Percentiles rank a stretch among this genome's conserved stretches.
These are phyloP conservation scores for Harpagifer antarcticus DNA, from an alignment of 2,797 vertebrate genomes.

Conservation along the genomic window DNA sequence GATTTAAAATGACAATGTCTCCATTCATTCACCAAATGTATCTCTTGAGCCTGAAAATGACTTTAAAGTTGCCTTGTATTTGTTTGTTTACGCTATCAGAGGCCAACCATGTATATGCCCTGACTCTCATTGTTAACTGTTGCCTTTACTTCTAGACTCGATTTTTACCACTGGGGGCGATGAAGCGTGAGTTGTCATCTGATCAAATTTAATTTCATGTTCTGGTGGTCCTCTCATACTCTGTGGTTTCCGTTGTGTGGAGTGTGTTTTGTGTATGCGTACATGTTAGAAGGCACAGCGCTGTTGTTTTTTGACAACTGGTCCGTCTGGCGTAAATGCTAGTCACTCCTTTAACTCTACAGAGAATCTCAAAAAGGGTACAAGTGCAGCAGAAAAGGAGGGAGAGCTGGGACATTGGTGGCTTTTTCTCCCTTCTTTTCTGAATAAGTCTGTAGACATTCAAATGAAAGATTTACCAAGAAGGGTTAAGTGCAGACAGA, in stretches of 20 bases:
- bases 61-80: conserved; percentile 51
- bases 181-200: conserved; percentile 40
- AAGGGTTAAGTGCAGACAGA: conserved; percentile 17
- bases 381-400: conserved; percentile 3
- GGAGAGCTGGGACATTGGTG: not conserved
- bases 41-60: conserved; percentile 31
- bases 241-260: not conserved
- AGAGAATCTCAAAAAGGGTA: not conserved
- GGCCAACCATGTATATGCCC: conserved; percentile 17
- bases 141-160: conserved; percentile 35
- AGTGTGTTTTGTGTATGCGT: not conserved
- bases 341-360: conserved; percentile 4
- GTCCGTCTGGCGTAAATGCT: conserved; percentile 22
- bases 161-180: conserved; percentile 27
- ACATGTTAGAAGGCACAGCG: conserved; percentile 22
- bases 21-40: conserved; percentile 53
- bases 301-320: conserved; percentile 2
- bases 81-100: conserved; percentile 42
- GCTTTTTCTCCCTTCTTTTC: not conserved
- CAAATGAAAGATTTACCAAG: conserved; percentile 12
- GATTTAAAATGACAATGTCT: conserved; percentile 32
- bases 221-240: conserved; percentile 25
- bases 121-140: conserved; percentile 33
- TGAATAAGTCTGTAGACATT: not conserved
- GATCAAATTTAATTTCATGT: conserved; percentile 51